Base-by-base conservation (phyloP, 1,140 invertebrate genomes). In the Trichogramma pretiosum region DNA sequence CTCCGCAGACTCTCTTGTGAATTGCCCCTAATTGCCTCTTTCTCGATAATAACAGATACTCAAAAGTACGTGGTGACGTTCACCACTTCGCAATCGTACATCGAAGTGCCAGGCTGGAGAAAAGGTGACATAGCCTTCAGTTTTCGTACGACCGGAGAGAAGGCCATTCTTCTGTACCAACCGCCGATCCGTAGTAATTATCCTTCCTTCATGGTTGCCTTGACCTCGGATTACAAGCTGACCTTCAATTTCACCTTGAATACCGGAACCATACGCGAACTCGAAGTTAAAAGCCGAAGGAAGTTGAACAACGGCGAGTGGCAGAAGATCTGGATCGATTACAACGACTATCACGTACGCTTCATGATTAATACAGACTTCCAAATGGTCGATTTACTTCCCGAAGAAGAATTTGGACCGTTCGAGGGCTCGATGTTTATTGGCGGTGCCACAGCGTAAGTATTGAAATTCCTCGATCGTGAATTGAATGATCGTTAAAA, bases 311-410 rank as follows among this genome's bases (percentile, higher is more conserved):
- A 83, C 39, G 91, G 91, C 1, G 89, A 93, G 61, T 96, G 92
- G 92, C 91, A 96, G 62, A 90, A 93, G 70, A 86, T 94, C 53
- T 90, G 88, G 87, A 90, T 91, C 51, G 88, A 91, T 70, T 91
- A 90, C 60, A 93, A 94, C 67, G 82, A 86, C 59, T 87, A 93
- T 66, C 90, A 96, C 64, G 89, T 95, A n/a, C 70, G 90, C 45
- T 91, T 93, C 62, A 92, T 89, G 81, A 83, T 94, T 43, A 93
- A 93, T 62, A 86, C 83, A 23, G 85, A 92, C 56, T 86, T 81
- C 55, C 78, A 86, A 70, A 91, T 92, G 86, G 80, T 89, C 3
- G 84, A 92, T 72, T 68, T 93, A 30, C 67, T 84, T 45, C 77
- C 84, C 14, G 87, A 90, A 63, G 86, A 93, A 60, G 84, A 90